phyloP scores from a whole-genome alignment of 2,113 vertebrate genomes.

The Prunella fulvescens region DNA sequence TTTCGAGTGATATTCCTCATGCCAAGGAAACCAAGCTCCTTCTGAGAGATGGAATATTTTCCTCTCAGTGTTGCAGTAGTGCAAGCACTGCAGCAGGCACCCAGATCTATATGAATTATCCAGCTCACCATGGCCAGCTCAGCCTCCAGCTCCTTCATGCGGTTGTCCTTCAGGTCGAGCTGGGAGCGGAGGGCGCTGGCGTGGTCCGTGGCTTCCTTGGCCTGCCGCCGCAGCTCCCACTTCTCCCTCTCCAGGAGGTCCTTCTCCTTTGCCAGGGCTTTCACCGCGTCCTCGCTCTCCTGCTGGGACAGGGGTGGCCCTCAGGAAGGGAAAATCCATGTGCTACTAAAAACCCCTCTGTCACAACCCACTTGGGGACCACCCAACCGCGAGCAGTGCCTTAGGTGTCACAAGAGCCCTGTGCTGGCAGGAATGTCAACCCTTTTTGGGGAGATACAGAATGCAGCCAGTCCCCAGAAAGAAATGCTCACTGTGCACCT shows the following conservation, averaged over 20 bases:
- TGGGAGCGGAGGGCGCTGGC: slow-evolving; percentile 88
- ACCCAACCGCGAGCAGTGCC: rapidly evolving
- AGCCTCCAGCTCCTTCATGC: slow-evolving; percentile 98
- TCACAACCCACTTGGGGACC: neutral
- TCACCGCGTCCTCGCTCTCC: slow-evolving; percentile 98
- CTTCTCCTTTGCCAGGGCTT: slow-evolving; percentile 93
- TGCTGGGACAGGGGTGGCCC: neutral
- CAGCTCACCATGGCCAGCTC: slow-evolving; percentile 95
- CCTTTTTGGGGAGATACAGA: neutral
- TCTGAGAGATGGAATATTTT: neutral
- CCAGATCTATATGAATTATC: rapidly evolving
- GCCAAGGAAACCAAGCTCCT: neutral
- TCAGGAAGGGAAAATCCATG: neutral
- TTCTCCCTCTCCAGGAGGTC: slow-evolving; percentile 95
- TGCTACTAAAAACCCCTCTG: neutral
- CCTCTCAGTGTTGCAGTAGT: rapidly evolving
- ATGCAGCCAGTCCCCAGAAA: rapidly evolving
- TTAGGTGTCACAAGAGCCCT: neutral
- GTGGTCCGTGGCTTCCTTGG: slow-evolving; percentile 95
- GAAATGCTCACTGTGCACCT: rapidly evolving
- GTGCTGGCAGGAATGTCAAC: neutral
- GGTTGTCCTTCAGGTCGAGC: slow-evolving; percentile 97
- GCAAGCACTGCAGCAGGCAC: neutral
- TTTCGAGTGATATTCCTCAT: neutral
- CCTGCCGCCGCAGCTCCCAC: slow-evolving; percentile 94